Base-by-base conservation (phyloP, 2,113 vertebrate genomes). In the Ranitomeya imitator region DNA sequence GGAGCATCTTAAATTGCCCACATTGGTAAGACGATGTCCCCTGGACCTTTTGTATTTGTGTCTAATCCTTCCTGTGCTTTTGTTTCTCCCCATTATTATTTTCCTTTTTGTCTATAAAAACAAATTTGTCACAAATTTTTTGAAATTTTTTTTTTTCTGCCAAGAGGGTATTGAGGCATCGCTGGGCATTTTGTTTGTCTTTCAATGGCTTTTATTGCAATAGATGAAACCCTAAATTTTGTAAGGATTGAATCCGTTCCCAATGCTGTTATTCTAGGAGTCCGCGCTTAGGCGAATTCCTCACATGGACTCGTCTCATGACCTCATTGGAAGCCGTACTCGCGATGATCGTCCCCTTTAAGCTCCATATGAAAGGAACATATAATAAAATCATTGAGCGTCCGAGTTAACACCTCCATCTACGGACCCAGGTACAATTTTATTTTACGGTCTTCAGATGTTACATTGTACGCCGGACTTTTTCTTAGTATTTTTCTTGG, bases 401-500 rank as follows among this genome's bases (percentile, higher is more conserved):
- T 59, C 52, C 19, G 69, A 51, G 69, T 81, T 87, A 79, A 80
- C 86, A 87, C 86, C 63, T 87, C 51, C 7, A 19, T 45, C 18
- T 7, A 12, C 45, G 52, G 59, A 23, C 23, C 37, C 77, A 45
- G 54, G 23, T 2, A 26, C 52, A 52, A n/a, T 59, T 57, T 26
- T n/a, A 18, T 80, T 69, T 87, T 79, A 87, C 79, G 19, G 65
- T 86, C 76, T 59, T 69, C 77, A 69, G 54, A 61, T 79, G 63
- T 77, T 81, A 21, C 26, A 18, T 80, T 87, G 18, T 45, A 71
- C 73, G 23, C 23, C 59, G 57, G 51, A 80, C 63, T 18, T 69
- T 86, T 79, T 51, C 63, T 57, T 21, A 18, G 19, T 73, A 16
- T 71, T 87, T 81, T 87, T 60, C 63, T 87, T 87, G 61, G 86